Base-by-base conservation (phyloP, 2,113 vertebrate species). In the Embiotoca jacksoni region DNA sequence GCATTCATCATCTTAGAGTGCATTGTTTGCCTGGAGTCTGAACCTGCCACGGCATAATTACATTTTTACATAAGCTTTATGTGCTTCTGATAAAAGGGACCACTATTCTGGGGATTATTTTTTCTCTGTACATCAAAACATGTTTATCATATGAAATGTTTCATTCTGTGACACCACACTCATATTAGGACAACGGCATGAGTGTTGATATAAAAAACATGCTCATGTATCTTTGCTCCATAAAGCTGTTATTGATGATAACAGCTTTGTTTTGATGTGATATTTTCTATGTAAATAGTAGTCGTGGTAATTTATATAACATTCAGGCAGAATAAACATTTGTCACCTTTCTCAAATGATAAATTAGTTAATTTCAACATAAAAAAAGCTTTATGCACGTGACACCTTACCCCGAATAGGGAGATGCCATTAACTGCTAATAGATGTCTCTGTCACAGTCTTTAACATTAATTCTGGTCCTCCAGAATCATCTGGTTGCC, bases 11-110 rank as follows among this genome's bases (percentile, higher is more conserved):
- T 73, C 54, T 53, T 11, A 64, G 64, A 55, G 44, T 62, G 63
- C 30, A 72, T 72, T 82, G 72, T 85, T 78, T 78, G 77, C 77
- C 64, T 36, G 5, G 3, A 56, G 72, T 55, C 55, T 63, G 33
- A 52, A 15, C 35, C 35, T 32, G 32, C 37, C 49, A 52, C 44
- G n/a, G 6, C 33, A 57, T 66, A 78, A 83, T 76, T 69, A 68
- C 30, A 44, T 70, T 81, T 72, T 61, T 52, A 70, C 47, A 57
- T 71, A 71, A 66, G 32, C 64, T 60, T 41, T 31, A 55, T 60
- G 65, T 59, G 55, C 59, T 32, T 16, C 55, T 62, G 57, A 68
- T 72, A 62, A 70, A 70, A 66, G 49, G 57, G 50, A 52, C 49
- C 23, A 7, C 39, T 60, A 53, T 68, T 46, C 30, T 59, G 49